Conservation (phyloP, 2,113 vertebrate species). For the Engystomops pustulosus region DNA sequence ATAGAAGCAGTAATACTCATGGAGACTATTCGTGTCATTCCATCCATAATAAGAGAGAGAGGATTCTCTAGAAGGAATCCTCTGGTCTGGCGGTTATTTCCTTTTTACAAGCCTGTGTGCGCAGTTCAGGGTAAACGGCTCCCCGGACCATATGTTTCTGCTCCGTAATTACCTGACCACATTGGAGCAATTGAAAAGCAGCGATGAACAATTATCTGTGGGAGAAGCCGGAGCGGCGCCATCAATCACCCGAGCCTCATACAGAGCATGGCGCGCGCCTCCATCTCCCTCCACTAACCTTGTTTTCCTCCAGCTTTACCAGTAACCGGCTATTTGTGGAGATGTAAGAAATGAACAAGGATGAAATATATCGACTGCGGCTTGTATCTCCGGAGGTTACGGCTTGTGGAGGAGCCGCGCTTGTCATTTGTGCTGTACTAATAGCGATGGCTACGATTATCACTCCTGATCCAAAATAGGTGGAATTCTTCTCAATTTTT, state of each 20-base stretch:
- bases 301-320: background rate
- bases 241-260: slow-evolving; percentile 3
- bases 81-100: background rate
- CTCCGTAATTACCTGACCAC: slow-evolving; percentile 20
- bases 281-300: background rate
- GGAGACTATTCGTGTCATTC: no score
- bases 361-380: background rate
- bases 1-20: no score
- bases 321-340: background rate
- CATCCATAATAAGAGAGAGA: no score
- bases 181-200: slow-evolving; percentile 30
- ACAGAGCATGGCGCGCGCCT: background rate
- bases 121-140: background rate
- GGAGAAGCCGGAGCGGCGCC: background rate
- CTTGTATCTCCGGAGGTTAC: background rate
- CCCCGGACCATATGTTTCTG: slow-evolving; percentile 14
- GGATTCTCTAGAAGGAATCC: background rate
- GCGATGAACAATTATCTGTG: slow-evolving; percentile 31
- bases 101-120: background rate
- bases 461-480: no score
- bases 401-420: no score
- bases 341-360: background rate
- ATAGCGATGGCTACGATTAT: no score
- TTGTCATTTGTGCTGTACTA: no score
- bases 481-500: no score